Evolutionary conservation across 1,140 invertebrate genomes (phyloP), one percentile per base, ranked within the genome.

Genomic region (Galleria mellonella): DNA sequence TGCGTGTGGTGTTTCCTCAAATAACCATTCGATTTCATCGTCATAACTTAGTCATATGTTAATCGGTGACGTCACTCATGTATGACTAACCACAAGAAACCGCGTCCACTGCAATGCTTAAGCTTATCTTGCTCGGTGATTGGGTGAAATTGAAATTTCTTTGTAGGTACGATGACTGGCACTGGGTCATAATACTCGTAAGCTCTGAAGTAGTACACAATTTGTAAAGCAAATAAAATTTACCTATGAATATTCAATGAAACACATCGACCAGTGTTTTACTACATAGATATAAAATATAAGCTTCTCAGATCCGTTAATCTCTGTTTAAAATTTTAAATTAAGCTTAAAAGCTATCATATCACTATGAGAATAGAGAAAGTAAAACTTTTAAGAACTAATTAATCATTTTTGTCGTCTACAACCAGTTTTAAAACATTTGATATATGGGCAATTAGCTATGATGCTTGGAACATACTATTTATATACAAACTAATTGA

Each of bases 1-100:
- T 35, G 32, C n/a, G n/a, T 14, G 32, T 35, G 12, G 14, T 35
- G 32, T 44, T 46, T 49, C 32, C 40, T 42, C 42, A 43, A 14
- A 35, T 27, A 43, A 45, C 38, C 41, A 66, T 61, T 58, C 72
- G 72, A 73, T 72, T 76, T 51, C 47, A 66, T 65, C 56, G 49
- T 55, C 63, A 63, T 64, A 35, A 31, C 53, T 78, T 79, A 79
- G 60, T 83, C 78, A 78, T 66, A 51, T 64, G 61, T 57, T 55
- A 64, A 72, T 72, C 56, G 64, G 47, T 83, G 78, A 83, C 78
- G 75, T 79, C 75, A 83, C 39, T 6, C 42, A 59, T n/a, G n/a
- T n/a, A n/a, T 83, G 78, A 79, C 70, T 78, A 77, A 77, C 55
- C 51, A 44, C 49, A 32, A 51, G 46, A 70, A 40, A 50, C 57